Conservation (phyloP, 2,888 invertebrate genomes). For the Drosophila mimica region DNA sequence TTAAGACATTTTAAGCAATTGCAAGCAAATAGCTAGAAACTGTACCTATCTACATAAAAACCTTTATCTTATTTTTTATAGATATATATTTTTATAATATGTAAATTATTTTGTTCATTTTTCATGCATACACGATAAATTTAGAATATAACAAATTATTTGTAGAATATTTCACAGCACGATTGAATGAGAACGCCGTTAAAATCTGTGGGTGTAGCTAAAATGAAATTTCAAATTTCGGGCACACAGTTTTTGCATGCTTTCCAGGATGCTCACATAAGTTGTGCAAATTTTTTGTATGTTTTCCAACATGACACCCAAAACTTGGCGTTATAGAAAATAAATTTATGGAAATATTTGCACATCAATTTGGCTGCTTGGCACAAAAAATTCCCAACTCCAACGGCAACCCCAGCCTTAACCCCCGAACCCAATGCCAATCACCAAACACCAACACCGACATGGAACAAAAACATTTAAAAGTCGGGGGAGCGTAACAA, state of each 20-base stretch:
- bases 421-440: slow-evolving; percentile 31
- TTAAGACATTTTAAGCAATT: neutral
- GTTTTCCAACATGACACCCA: slow-evolving; percentile 76
- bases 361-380: slow-evolving; percentile 72
- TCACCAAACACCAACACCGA: slow-evolving; percentile 39
- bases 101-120: neutral
- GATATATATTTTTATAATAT: neutral
- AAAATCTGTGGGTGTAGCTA: neutral
- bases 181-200: neutral
- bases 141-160: slow-evolving; percentile 6
- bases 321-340: slow-evolving; percentile 64
- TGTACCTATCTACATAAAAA: neutral
- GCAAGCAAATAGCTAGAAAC: neutral
- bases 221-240: slow-evolving; percentile 35
- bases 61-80: neutral
- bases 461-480: slow-evolving; percentile 17
- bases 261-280: slow-evolving; percentile 32
- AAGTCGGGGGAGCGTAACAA: slow-evolving; percentile 35
- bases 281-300: slow-evolving; percentile 57
- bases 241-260: slow-evolving; percentile 7
- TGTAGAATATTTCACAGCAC: neutral
- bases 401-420: neutral
- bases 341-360: slow-evolving; percentile 79
- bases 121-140: neutral
- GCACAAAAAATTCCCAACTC: slow-evolving; percentile 16